Conservation (phyloP, 2,797 vertebrate species). For the Chiloscyllium punctatum region DNA sequence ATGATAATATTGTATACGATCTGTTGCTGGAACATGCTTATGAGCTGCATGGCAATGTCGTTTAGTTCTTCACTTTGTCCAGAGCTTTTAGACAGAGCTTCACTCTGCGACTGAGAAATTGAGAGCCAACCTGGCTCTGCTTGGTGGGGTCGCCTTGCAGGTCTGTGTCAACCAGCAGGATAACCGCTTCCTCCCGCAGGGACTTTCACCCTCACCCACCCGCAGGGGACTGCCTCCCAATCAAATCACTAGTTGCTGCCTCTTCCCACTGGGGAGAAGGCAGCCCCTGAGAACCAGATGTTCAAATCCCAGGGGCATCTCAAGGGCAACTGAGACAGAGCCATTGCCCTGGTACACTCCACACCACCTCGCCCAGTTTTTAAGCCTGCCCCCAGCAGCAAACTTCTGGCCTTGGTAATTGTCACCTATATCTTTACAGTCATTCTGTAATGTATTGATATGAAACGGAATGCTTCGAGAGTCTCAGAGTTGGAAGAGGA, state of each 20-base stretch:
- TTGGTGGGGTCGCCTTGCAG: neutral
- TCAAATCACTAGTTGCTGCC: neutral
- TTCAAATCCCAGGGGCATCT: neutral
- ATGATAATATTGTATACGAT: neutral
- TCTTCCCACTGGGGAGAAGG: neutral
- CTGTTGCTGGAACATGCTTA: neutral
- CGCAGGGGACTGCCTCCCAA: neutral
- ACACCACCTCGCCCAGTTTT: too few species aligned
- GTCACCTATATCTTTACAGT: neutral
- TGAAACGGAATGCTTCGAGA: neutral
- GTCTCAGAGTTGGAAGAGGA: neutral
- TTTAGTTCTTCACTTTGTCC: neutral
- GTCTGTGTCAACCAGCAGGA: too few species aligned
- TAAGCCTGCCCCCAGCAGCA: neutral
- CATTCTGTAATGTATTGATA: neutral
- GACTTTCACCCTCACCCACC: neutral
- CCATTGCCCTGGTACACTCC: neutral
- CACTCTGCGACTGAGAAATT: neutral
- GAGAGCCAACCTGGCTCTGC: neutral
- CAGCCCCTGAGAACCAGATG: neutral
- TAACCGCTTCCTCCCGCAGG: neutral
- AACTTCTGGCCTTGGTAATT: neutral
- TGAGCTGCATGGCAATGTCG: neutral
- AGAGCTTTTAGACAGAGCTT: neutral
- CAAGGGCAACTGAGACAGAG: neutral